phyloP scores from a whole-genome alignment of 2,113 vertebrate species.

The Leucopternis melanops region DNA sequence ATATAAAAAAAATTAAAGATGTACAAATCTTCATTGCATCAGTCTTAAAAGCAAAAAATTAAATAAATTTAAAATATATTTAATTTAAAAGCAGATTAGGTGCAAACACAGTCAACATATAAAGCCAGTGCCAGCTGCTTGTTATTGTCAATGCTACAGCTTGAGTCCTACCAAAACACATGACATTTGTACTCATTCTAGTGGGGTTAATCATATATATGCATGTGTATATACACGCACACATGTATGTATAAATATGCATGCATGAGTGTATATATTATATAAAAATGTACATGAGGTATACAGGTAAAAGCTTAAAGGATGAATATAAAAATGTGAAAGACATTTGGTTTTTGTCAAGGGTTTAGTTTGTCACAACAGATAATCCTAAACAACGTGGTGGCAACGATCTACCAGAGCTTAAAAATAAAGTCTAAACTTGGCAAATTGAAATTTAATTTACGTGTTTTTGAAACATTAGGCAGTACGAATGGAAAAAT shows the following conservation, averaged over 20 bases:
- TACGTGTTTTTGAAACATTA: not conserved
- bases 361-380: not conserved
- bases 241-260: not conserved
- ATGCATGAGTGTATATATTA: fast-evolving
- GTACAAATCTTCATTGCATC: not conserved
- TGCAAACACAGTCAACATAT: not conserved
- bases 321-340: not conserved
- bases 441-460: not conserved
- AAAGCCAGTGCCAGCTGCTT: not conserved
- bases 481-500: not conserved
- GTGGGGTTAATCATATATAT: not conserved
- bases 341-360: too few species aligned
- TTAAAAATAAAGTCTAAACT: not conserved
- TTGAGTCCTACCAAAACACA: not conserved
- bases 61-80: not conserved
- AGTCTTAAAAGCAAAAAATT: not conserved
- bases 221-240: fast-evolving
- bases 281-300: not conserved
- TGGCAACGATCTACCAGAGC: not conserved
- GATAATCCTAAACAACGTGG: fast-evolving
- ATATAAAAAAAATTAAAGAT: not conserved
- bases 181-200: not conserved
- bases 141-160: not conserved
- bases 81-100: not conserved
- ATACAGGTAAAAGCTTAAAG: not conserved